These are phyloP conservation scores for Sceloporus tristichus DNA, from an alignment of 2,113 vertebrate genomes.

Conservation along the genomic window DNA sequence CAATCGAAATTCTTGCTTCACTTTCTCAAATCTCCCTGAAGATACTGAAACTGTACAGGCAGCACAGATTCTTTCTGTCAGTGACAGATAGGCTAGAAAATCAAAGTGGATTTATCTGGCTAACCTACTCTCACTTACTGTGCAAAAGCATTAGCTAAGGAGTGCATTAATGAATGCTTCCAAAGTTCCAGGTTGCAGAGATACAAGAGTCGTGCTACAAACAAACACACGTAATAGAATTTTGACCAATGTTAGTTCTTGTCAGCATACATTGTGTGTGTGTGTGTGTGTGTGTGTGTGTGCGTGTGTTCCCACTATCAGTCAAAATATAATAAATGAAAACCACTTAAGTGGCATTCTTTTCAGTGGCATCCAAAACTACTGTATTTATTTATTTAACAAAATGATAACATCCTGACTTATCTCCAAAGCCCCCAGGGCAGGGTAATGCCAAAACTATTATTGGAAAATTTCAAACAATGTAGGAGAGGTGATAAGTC, in stretches of 20 bases:
- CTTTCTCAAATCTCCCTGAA: slow-evolving; percentile 7
- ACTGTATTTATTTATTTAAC: too few species aligned
- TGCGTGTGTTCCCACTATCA: too few species aligned
- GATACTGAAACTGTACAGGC: slow-evolving; percentile 22
- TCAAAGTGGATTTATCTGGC: slow-evolving; percentile 30
- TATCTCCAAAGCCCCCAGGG: too few species aligned
- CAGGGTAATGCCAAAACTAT: too few species aligned
- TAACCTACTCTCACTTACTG: slow-evolving; percentile 58
- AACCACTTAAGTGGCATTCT: too few species aligned
- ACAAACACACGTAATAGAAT: background rate
- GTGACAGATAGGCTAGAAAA: slow-evolving; percentile 57
- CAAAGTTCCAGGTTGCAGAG: slow-evolving; percentile 33
- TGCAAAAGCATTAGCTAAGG: slow-evolving; percentile 55
- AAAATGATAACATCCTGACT: too few species aligned
- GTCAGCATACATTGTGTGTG: background rate
- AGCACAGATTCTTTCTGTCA: slow-evolving; percentile 50
- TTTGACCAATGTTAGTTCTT: background rate
- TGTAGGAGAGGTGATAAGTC: too few species aligned
- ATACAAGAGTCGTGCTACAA: slow-evolving; percentile 23
- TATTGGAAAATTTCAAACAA: too few species aligned
- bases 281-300: too few species aligned
- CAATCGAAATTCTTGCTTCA: slow-evolving; percentile 7
- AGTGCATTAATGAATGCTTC: slow-evolving; percentile 50
- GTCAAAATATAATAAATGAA: background rate
- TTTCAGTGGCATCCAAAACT: too few species aligned